Evolutionary conservation across 2,113 vertebrate genomes (phyloP).

Genomic region (Perca fluviatilis): DNA sequence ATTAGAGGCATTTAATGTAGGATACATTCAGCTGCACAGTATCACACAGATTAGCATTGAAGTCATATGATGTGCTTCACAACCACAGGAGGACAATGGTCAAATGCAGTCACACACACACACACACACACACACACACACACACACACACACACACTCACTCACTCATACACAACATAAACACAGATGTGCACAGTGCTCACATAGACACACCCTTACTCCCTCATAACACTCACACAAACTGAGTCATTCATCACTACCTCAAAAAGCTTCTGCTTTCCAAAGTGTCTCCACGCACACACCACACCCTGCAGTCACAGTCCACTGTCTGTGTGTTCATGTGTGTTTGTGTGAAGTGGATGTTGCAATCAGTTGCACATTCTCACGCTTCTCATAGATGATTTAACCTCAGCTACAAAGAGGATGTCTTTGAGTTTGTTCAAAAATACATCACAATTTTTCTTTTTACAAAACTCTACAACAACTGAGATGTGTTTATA

Average conservation of each 20-base stretch:
- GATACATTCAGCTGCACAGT: not conserved
- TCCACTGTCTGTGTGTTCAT: constrained; percentile 35
- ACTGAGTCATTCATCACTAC: constrained; percentile 46
- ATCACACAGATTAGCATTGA: not conserved
- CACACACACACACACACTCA: constrained; percentile 6
- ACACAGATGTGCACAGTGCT: constrained; percentile 25
- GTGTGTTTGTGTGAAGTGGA: constrained; percentile 43
- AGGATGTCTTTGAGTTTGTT: constrained; percentile 7
- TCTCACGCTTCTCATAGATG: constrained; percentile 20
- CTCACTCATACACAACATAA: constrained; percentile 31
- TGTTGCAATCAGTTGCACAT: constrained; percentile 34
- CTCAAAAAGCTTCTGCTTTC: constrained; percentile 50
- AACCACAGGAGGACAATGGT: constrained; percentile 2
- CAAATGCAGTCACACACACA: not conserved
- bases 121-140: not conserved
- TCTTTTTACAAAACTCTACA: not conserved
- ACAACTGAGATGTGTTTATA: not conserved
- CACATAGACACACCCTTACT: constrained; percentile 27
- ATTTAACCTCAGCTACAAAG: constrained; percentile 23
- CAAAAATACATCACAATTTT: constrained; percentile 24
- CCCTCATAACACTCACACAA: constrained; percentile 33
- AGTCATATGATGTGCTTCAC: constrained; percentile 5
- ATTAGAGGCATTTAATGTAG: constrained; percentile 3
- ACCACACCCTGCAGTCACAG: constrained; percentile 59
- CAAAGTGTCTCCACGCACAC: constrained; percentile 34